Conservation (phyloP, 37 sponge, comb jelly and placozoan genomes). For the Halisarca cf. caerulea region DNA sequence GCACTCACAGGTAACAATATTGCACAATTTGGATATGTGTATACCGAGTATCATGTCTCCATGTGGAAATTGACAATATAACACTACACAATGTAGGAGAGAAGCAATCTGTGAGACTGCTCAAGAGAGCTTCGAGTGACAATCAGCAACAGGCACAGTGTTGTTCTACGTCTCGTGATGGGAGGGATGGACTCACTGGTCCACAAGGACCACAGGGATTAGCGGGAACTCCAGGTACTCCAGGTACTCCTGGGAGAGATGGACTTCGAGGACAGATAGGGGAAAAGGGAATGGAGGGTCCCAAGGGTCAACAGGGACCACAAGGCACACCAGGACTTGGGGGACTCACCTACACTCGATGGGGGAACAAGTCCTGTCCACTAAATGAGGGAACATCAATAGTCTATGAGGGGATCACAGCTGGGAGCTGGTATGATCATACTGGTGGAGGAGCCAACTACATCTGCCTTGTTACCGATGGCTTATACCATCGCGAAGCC, state of each 20-base stretch:
- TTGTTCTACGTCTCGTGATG: not conserved
- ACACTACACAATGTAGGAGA: not conserved
- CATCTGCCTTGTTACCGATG: constrained; percentile 7
- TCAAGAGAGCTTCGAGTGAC: not conserved
- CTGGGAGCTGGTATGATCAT: constrained; percentile 34
- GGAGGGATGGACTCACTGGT: constrained; percentile 8
- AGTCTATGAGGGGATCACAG: constrained; percentile 23
- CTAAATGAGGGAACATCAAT: not conserved
- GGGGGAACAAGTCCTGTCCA: constrained; percentile 30
- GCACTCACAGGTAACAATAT: not conserved
- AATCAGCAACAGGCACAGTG: not conserved
- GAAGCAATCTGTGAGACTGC: not conserved
- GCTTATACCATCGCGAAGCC: constrained; percentile 6
- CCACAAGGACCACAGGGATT: not conserved
- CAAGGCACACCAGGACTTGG: constrained; percentile 31
- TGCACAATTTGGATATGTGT: no score
- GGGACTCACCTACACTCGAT: constrained; percentile 17
- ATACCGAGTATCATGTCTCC: no score
- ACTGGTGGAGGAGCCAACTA: constrained; percentile 23
- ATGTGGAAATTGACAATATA: no score
- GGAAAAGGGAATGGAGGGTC: not conserved
- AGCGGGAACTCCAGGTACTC: constrained; percentile 17
- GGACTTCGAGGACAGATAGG: not conserved
- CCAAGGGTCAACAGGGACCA: constrained; percentile 18
- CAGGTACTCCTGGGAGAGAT: constrained; percentile 19